Evolutionary conservation across 2,113 vertebrate genomes (phyloP).

Genomic region (Bagarius yarrelli): DNA sequence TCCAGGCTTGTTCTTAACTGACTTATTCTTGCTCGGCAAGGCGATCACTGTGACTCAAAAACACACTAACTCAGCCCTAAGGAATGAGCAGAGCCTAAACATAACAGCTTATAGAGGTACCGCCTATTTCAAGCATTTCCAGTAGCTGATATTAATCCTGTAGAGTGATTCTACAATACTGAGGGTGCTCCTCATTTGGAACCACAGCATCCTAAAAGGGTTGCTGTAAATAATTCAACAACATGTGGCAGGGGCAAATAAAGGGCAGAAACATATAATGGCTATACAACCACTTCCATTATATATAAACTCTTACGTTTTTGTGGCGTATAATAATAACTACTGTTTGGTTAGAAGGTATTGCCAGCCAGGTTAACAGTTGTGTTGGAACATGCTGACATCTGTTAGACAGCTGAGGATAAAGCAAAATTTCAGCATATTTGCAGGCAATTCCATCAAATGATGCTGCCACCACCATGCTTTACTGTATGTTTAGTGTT

Average conservation of each 20-base stretch:
- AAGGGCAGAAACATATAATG: conserved; percentile 41
- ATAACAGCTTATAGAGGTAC: neutral
- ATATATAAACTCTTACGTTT: neutral
- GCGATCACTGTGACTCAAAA: conserved; percentile 21
- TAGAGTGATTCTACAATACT: neutral
- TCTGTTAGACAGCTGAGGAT: no score
- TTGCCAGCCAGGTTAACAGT: neutral
- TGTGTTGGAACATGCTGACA: no score
- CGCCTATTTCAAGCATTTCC: conserved; percentile 1
- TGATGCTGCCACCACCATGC: neutral
- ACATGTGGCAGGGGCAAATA: neutral
- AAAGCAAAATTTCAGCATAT: no score
- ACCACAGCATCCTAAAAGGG: neutral
- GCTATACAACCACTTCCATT: neutral
- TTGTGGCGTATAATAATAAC: neutral
- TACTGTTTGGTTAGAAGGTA: neutral
- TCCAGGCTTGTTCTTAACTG: conserved; percentile 50
- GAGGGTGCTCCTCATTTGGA: neutral
- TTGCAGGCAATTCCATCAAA: neutral
- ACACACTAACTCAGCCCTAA: conserved; percentile 38
- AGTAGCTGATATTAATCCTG: neutral
- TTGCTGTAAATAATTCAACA: conserved; percentile 53
- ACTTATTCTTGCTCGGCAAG: conserved; percentile 22
- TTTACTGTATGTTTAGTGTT: neutral
- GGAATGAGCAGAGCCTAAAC: conserved; percentile 32